phyloP scores from a whole-genome alignment of 2,113 vertebrate species.

The Sebastes schlegelii region DNA sequence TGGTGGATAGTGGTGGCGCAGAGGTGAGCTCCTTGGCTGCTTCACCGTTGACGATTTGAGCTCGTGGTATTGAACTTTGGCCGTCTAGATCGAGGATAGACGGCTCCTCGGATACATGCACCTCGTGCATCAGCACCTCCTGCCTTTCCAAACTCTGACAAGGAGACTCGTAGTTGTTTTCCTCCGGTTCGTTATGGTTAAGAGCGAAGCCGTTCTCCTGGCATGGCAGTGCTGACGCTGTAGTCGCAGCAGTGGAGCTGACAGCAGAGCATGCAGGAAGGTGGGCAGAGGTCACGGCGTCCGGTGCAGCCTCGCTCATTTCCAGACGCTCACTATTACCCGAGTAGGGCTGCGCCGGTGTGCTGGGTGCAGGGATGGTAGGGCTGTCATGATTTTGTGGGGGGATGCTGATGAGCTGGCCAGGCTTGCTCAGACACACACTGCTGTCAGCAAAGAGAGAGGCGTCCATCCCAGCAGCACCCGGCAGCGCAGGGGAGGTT shows the following conservation, averaged over 20 bases:
- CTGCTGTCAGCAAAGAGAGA: background rate
- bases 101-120: slow-evolving; percentile 43
- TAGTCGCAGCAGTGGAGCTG: background rate
- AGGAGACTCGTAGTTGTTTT: slow-evolving; percentile 72
- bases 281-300: background rate
- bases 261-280: background rate
- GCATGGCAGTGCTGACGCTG: slow-evolving; percentile 6
- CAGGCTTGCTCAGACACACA: slow-evolving; percentile 75
- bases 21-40: slow-evolving; percentile 23
- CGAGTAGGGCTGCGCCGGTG: slow-evolving; percentile 28
- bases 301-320: slow-evolving; percentile 24
- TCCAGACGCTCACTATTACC: slow-evolving; percentile 57
- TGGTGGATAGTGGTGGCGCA: background rate
- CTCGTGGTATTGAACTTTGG: slow-evolving; percentile 30
- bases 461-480: background rate
- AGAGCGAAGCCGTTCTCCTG: slow-evolving; percentile 51
- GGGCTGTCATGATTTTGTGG: slow-evolving; percentile 4
- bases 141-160: slow-evolving; percentile 25
- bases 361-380: background rate
- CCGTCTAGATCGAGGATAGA: slow-evolving; percentile 66
- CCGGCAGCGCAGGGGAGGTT: background rate
- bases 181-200: slow-evolving; percentile 66
- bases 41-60: slow-evolving; percentile 44
- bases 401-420: slow-evolving; percentile 55
- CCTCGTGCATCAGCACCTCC: slow-evolving; percentile 39